Evolutionary conservation across 2,888 invertebrate genomes (phyloP), one percentile per base, ranked within the genome.

Genomic region (Choristoneura rosaceana): DNA sequence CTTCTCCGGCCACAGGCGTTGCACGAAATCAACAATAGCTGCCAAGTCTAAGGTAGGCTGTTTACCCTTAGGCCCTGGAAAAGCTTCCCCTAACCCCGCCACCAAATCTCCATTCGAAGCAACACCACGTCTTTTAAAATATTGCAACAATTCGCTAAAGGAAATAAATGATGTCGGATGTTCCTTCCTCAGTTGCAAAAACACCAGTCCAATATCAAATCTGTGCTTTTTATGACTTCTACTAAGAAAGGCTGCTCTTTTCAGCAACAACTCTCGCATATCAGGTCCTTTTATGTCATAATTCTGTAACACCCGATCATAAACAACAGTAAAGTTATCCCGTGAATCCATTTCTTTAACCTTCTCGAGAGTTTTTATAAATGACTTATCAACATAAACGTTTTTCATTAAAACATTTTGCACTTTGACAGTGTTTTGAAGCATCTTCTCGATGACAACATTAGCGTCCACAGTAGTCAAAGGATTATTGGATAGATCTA

Each of bases 401-500:
- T 81, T 81, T 3, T 82, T 79, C 69, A 88, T 74, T 0, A 81
- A 71, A 17, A 88, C 75, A 45, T 80, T 82, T 45, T 82, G 69
- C 41, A 88, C 9, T 76, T 84, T 85, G 2, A 86, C 84, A 50
- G 74, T 69, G 0, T 79, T 78, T 58, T 58, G 75, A 52, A 82
- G 73, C 84, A 87, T 82, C 55, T 78, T 81, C 15, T 78, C 63
- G n/a, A 87, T 73, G 0, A 80, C 76, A 4, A 47, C 50, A 7
- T 75, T 69, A 3, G 86, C 86, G 38, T 85, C 86, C 0, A 52
- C 52, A 3, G 82, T 75, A 43, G 77, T 73, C 71, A 89, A 60
- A 12, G 87, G 87, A 68, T 89, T 87, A 47, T 50, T 81, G 0
- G 88, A 88, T n/a, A 89, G 74, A 75, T 87, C 79, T 4, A 89